Conservation (phyloP, 2,797 vertebrate genomes). For the Echiichthys vipera region DNA sequence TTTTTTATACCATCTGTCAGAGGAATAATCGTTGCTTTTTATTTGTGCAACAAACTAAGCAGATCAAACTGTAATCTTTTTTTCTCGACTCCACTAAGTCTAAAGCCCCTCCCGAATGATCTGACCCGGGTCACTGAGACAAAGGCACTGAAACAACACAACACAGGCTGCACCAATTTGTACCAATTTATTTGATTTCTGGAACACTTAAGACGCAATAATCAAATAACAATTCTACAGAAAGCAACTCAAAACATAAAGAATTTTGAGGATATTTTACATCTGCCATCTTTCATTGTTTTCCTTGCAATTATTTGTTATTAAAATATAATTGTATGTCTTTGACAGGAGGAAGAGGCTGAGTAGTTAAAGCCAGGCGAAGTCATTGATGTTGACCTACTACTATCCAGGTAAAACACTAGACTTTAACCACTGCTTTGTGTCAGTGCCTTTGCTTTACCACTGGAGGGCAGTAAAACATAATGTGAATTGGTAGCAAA, state of each 20-base stretch:
- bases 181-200: not conserved
- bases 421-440: not conserved
- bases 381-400: slow-evolving; percentile 45
- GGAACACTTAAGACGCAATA: not conserved
- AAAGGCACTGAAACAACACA: not conserved
- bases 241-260: not conserved
- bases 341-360: slow-evolving; percentile 78
- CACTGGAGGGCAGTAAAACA: slow-evolving; percentile 76
- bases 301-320: slow-evolving; percentile 2
- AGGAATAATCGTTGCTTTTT: slow-evolving; percentile 5
- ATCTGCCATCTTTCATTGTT: not conserved
- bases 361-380: slow-evolving; percentile 67
- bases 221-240: not conserved
- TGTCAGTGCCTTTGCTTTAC: slow-evolving; percentile 22
- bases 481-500: slow-evolving; percentile 8
- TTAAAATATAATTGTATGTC: slow-evolving; percentile 23
- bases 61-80: slow-evolving; percentile 17
- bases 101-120: not conserved
- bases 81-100: slow-evolving; percentile 15
- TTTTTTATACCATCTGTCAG: not conserved
- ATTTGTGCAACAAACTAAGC: slow-evolving; percentile 21
- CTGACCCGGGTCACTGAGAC: not conserved
- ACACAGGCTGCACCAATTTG: not conserved
- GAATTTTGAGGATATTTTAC: not conserved
- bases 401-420: slow-evolving; percentile 69